These are phyloP conservation scores for Halcyon smyrnensis DNA, from an alignment of 2,797 vertebrate genomes.

Conservation along the genomic window DNA sequence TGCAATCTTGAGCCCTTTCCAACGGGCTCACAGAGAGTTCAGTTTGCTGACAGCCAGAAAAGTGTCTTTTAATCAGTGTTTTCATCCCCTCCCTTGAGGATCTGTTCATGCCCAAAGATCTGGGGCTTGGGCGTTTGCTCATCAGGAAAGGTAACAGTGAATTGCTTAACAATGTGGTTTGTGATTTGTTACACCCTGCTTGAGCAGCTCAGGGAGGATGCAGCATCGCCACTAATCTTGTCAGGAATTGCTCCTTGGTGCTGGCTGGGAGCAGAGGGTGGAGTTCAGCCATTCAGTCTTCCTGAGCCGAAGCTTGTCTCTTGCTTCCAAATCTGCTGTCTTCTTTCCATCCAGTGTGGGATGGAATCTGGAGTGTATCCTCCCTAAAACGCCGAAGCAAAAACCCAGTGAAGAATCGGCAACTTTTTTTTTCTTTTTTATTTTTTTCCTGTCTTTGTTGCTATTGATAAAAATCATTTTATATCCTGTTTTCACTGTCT, in stretches of 20 bases:
- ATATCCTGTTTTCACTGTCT: constrained; percentile 76
- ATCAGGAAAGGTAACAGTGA: background rate
- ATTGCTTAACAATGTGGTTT: constrained; percentile 38
- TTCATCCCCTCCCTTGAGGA: background rate
- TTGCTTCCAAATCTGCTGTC: background rate
- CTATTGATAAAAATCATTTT: constrained; percentile 67
- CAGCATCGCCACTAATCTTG: background rate
- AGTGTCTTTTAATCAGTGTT: background rate
- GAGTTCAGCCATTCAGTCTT: constrained; percentile 45
- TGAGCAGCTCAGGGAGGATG: constrained; percentile 33
- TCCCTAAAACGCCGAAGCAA: background rate
- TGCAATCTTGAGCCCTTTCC: background rate
- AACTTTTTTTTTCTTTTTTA: background rate
- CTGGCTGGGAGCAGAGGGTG: constrained; percentile 54
- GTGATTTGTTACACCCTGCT: constrained; percentile 7
- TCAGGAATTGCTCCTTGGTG: constrained; percentile 10
- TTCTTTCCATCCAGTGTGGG: background rate
- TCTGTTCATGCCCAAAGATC: background rate
- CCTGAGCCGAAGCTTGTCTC: constrained; percentile 56
- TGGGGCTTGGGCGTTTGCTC: background rate
- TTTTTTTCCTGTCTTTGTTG: constrained; percentile 41
- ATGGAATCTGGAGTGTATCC: constrained; percentile 1
- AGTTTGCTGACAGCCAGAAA: background rate
- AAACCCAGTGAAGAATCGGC: constrained; percentile 19
- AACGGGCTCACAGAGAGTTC: background rate